These are phyloP conservation scores for Pharmacophagus antenor DNA, from an alignment of 2,888 invertebrate genomes.

Conservation along the genomic window DNA sequence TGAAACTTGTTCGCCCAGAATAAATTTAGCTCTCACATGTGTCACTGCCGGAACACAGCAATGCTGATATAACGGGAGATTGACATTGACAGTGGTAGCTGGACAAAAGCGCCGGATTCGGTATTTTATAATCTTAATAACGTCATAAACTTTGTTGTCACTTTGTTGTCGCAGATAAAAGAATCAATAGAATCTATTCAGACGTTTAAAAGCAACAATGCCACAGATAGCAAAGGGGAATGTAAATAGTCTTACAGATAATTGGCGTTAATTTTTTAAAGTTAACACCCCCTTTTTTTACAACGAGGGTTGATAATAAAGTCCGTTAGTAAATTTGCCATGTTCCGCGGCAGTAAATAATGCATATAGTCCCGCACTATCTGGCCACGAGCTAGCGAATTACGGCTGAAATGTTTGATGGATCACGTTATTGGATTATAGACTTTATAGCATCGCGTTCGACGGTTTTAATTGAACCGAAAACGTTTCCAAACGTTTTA, in stretches of 20 bases:
- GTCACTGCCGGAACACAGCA: background rate
- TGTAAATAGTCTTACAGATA: background rate
- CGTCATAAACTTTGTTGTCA: no score
- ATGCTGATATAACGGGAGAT: background rate
- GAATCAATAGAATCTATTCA: no score
- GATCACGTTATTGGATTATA: constrained; percentile 11
- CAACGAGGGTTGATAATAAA: constrained; percentile 4
- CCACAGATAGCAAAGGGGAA: no score
- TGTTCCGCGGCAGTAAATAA: constrained; percentile 19
- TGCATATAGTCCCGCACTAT: constrained; percentile 9
- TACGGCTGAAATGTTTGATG: constrained; percentile 18
- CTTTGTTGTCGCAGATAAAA: no score
- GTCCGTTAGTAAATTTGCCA: constrained; percentile 15
- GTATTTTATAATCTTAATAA: no score
- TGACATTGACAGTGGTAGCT: background rate
- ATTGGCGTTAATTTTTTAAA: no score
- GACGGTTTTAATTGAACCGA: constrained; percentile 18
- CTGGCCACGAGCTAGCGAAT: constrained; percentile 9
- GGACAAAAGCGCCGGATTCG: background rate
- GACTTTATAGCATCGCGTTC: background rate
- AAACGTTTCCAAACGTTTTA: constrained; percentile 7
- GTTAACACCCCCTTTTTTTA: no score
- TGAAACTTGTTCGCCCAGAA: background rate
- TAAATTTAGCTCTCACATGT: background rate
- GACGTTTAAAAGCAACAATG: no score